Conservation (phyloP, 2,797 vertebrate genomes). For the Pseudomugil gertrudae region DNA sequence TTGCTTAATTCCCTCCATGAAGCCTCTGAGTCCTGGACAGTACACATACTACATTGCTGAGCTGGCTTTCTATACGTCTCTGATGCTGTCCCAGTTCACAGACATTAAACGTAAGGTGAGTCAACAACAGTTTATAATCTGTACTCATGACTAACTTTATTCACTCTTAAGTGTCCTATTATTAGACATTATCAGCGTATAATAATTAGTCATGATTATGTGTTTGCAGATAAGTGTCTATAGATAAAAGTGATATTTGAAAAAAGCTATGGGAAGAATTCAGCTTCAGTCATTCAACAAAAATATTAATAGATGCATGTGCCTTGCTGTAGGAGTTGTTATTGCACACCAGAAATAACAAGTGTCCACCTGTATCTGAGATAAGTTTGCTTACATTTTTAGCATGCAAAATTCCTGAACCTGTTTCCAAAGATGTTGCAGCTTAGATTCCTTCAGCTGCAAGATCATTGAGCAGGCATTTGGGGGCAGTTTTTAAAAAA, state of each 20-base stretch:
- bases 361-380: too few species aligned
- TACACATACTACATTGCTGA: conserved; percentile 92
- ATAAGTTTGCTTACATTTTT: background rate
- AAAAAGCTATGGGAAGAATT: too few species aligned
- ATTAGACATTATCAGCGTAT: background rate
- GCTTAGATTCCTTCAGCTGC: background rate
- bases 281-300: too few species aligned
- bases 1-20: conserved; percentile 53
- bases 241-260: too few species aligned
- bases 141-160: too few species aligned
- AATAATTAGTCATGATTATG: background rate
- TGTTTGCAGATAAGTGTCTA: background rate
- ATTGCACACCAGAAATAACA: too few species aligned
- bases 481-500: background rate
- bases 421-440: background rate
- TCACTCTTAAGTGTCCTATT: background rate
- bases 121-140: conserved; percentile 27
- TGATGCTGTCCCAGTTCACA: conserved; percentile 98
- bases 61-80: conserved; percentile 95
- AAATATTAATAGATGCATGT: too few species aligned
- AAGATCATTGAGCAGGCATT: too few species aligned
- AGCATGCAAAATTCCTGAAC: background rate
- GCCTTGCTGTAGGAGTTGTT: too few species aligned
- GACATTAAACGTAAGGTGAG: conserved; percentile 98
- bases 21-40: conserved; percentile 88